Conservation (phyloP, 1,140 invertebrate genomes). For the Amyelois transitella region DNA sequence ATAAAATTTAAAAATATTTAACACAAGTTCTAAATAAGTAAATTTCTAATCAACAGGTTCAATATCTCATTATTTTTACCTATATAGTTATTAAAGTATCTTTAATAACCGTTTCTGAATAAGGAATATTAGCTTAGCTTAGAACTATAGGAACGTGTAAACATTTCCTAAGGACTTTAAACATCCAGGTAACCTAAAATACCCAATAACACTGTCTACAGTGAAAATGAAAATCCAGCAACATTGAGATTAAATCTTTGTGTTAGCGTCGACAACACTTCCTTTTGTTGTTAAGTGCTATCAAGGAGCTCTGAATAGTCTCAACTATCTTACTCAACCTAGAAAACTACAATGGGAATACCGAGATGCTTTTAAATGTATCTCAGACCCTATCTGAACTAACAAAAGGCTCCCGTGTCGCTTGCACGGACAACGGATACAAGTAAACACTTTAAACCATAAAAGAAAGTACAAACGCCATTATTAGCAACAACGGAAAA, state of each 20-base stretch:
- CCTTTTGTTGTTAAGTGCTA: background rate
- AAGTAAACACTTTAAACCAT: constrained; percentile 66
- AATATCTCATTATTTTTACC: too few relatives aligned
- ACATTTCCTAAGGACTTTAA: too few relatives aligned
- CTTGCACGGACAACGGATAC: constrained; percentile 61
- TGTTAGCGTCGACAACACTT: background rate
- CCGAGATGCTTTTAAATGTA: constrained; percentile 53
- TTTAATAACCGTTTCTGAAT: too few relatives aligned
- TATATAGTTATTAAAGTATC: too few relatives aligned
- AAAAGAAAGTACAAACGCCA: constrained; percentile 64
- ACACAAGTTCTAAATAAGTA: too few relatives aligned
- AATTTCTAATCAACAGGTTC: too few relatives aligned
- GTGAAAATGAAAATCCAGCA: background rate
- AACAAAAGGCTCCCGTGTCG: constrained; percentile 62
- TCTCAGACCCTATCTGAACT: constrained; percentile 48
- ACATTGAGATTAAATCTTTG: background rate
- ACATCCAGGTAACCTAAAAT: too few relatives aligned
- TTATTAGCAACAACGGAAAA: constrained; percentile 64
- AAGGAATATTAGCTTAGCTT: too few relatives aligned
- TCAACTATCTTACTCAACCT: background rate
- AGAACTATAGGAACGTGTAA: too few relatives aligned
- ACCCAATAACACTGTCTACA: too few relatives aligned
- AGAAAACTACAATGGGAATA: constrained; percentile 46
- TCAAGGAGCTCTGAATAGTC: background rate
- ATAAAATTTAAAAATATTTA: too few relatives aligned